Conservation (phyloP, 2,797 vertebrate species). For the Mormyrops attenuatus region DNA sequence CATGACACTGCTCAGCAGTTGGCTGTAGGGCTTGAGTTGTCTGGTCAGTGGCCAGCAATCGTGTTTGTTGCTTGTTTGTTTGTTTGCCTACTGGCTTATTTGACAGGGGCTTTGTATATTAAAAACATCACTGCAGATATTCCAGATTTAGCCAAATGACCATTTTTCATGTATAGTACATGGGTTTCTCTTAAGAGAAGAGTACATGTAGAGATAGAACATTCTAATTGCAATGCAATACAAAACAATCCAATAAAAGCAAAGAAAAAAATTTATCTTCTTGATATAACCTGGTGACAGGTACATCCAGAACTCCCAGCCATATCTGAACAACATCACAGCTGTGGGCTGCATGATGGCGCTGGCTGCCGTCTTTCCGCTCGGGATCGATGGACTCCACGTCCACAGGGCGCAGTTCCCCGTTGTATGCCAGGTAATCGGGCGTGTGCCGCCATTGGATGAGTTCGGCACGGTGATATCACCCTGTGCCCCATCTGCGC, state of each 20-base stretch:
- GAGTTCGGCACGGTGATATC: neutral
- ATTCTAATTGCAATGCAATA: neutral
- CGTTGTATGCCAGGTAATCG: constrained; percentile 83
- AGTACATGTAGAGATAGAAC: neutral
- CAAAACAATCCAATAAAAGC: neutral
- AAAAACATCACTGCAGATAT: neutral
- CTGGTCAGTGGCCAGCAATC: neutral
- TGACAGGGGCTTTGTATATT: neutral
- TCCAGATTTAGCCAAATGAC: neutral
- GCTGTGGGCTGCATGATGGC: constrained; percentile 90
- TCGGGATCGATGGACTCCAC: constrained; percentile 85
- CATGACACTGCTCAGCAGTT: neutral
- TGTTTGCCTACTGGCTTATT: neutral
- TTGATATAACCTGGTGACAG: constrained; percentile 44
- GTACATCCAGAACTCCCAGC: constrained; percentile 96
- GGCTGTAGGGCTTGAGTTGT: neutral
- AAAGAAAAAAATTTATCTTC: neutral
- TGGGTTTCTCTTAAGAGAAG: neutral
- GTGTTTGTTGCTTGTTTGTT: neutral
- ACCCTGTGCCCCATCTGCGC: neutral
- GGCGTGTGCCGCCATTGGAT: neutral
- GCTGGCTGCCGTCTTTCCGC: constrained; percentile 81
- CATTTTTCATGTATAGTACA: neutral
- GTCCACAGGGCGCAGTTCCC: constrained; percentile 76
- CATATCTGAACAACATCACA: constrained; percentile 92